Conservation (phyloP, 2,113 vertebrate genomes). For the Danio rerio region GRCz12tu NC_133191.1:7455501-7456000, state of each 20-base stretch:
- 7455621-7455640: slow-evolving; percentile 54
- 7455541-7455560: slow-evolving; percentile 31
- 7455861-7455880: slow-evolving; percentile 75
- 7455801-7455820: not conserved
- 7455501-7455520: too few species aligned
- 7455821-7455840: not conserved
- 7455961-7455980: slow-evolving; percentile 97
- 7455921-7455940: slow-evolving; percentile 91
- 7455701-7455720: slow-evolving; percentile 35
- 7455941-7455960: slow-evolving; percentile 94
- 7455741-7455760: not conserved
- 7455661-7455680: slow-evolving; percentile 53
- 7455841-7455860: not conserved
- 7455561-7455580: slow-evolving; percentile 40
- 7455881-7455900: slow-evolving; percentile 95
- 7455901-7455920: slow-evolving; percentile 90
- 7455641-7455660: slow-evolving; percentile 58
- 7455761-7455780: not conserved
- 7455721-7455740: slow-evolving; percentile 18
- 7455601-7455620: slow-evolving; percentile 62
- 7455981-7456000: not conserved
- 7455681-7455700: not conserved
- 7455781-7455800: not conserved
- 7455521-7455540: too few species aligned
- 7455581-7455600: slow-evolving; percentile 56